Evolutionary conservation across 2,797 vertebrate genomes (phyloP), one percentile per base, ranked within the genome.

Genomic region (Chaetophractus vellerosus): DNA sequence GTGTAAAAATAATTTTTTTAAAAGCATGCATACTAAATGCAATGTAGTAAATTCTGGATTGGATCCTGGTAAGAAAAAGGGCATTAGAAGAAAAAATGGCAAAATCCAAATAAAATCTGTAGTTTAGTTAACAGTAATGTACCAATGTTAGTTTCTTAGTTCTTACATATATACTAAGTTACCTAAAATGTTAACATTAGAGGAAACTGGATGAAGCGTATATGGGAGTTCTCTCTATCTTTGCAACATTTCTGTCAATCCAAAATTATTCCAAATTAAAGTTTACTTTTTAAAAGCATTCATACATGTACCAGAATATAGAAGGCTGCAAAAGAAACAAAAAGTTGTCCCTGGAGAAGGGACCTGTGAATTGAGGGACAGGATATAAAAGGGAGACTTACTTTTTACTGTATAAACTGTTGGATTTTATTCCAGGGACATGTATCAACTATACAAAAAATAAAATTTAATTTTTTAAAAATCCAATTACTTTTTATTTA

Each of bases 31-130:
- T 69, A 82, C 36, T 75, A 92, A 90, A 88, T 45, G 24, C 14
- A 74, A 61, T 26, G 12, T 55, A 71, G 59, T 36, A 64, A 64
- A 85, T 88, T 87, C 83, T 82, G 33, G 63, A 89, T 11, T 86
- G 36, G 66, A 88, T 90, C n/a, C 48, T 88, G 31, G 26, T 33
- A 82, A 89, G 68, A 50, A 89, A 85, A 75, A 72, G 71, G 52
- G 11, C 15, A 79, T 36, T 38, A 89, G 57, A 28, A 83, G 52
- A 89, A 80, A 86, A 91, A 66, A 18, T n/a, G 45, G 12, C 66
- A 24, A 93, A 86, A 82, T 69, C 2, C 21, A 7, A 94, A 80
- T 21, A 86, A 80, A 83, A 86, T 26, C 59, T 80, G 83, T 16
- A 36, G 24, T 71, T 84, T 38, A 80, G 76, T 36, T 69, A 41